Base-by-base conservation (phyloP, 2,797 vertebrate genomes). In the Vireo griseus region DNA sequence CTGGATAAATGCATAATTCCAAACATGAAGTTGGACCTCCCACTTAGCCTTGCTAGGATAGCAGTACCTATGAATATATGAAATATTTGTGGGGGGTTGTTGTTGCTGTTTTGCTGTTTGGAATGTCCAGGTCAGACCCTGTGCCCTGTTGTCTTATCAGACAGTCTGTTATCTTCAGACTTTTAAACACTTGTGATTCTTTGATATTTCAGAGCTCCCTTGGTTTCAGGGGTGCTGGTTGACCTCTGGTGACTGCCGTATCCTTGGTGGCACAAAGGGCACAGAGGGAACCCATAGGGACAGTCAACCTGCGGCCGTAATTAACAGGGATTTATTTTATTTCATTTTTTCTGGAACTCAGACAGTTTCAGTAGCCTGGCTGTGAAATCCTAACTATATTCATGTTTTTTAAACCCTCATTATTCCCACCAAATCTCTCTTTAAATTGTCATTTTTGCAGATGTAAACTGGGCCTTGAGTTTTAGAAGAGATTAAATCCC, bases 101-200 rank as follows among this genome's bases (percentile, higher is more conserved):
- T 26, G 25, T 4, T n/a, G 16, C 20, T 44, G 15, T 25, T 69
- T 33, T 45, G 71, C 29, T 48, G 31, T 61, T 73, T 22, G 39
- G 31, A 19, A 3, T 0, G 16, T 0, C 3, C 33, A 8, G 55
- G 14, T 19, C 6, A 44, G 71, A 3, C 28, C 2, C 33, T 0
- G 24, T 0, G 4, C 50, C 22, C 31, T 4, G n/a, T 1, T 16
- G 40, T 8, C 40, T 7, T n/a, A 1, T 2, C n/a, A 17, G 6
- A 0, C 57, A 5, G 47, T 35, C 35, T 5, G 57, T 73, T 21
- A 19, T 0, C 66, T 40, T 74, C 77, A 63, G 57, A 3, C 9
- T 14, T 7, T 45, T 28, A 2, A 26, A 18, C 31, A 8, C 13
- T 6, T 17, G 1, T 0, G 3, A 9, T 24, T 67, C 39, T n/a